phyloP scores from a whole-genome alignment of 2,113 vertebrate species.

The Symphodus melops region DNA sequence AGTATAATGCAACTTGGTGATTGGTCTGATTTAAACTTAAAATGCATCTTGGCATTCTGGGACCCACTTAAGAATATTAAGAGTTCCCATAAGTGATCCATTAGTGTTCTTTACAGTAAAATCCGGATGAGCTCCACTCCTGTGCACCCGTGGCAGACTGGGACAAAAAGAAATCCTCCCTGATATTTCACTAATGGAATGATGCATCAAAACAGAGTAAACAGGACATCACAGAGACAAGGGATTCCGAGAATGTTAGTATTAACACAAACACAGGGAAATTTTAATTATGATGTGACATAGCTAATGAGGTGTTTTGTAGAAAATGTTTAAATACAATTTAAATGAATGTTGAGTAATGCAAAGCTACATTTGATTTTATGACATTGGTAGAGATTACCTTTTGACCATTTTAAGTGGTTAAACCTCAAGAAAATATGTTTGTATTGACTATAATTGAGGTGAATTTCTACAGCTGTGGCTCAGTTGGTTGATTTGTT shows the following conservation, averaged over 20 bases:
- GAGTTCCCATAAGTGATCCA: slow-evolving; percentile 34
- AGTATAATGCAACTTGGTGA: background rate
- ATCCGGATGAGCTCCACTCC: slow-evolving; percentile 12
- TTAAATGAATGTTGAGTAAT: too few relatives aligned
- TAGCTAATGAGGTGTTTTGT: too few relatives aligned
- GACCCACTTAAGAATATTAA: slow-evolving; percentile 30
- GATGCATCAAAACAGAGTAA: background rate
- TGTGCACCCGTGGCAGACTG: slow-evolving; percentile 21
- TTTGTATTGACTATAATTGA: too few relatives aligned
- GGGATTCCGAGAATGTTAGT: background rate
- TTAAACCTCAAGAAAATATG: too few relatives aligned
- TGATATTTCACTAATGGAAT: slow-evolving; percentile 11
- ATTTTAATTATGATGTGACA: too few relatives aligned
- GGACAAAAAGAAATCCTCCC: slow-evolving; percentile 26
- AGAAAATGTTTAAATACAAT: too few relatives aligned
- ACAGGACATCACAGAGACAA: background rate
- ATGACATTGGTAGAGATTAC: too few relatives aligned
- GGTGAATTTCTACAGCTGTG: too few relatives aligned
- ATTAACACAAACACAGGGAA: too few relatives aligned
- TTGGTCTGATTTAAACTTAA: slow-evolving; percentile 36
- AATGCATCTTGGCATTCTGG: slow-evolving; percentile 27
- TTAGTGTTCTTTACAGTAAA: slow-evolving; percentile 34
- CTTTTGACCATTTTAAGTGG: too few relatives aligned
- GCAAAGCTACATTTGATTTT: too few relatives aligned
- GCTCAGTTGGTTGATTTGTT: too few relatives aligned